phyloP scores from a whole-genome alignment of 2,888 invertebrate genomes.

The Tholera decimalis region DNA sequence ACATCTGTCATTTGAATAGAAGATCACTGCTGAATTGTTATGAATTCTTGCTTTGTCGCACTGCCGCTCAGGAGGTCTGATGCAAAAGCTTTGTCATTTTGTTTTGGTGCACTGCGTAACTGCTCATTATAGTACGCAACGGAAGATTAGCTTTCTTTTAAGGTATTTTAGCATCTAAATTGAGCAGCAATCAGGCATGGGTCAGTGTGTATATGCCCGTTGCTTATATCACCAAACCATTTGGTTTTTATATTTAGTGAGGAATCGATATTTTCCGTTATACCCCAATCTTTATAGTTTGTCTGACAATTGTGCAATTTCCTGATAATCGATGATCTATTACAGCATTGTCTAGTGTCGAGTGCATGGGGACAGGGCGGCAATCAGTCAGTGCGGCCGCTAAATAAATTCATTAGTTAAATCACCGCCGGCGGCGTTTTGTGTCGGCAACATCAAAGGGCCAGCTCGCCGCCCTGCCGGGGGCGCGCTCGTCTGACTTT shows the following conservation, averaged over 20 bases:
- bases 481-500: conserved; percentile 88
- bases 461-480: conserved; percentile 82
- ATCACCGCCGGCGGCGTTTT: conserved; percentile 91
- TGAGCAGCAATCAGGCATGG: neutral
- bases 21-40: conserved; percentile 14
- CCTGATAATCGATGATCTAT: conserved; percentile 39
- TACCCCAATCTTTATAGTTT: neutral
- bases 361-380: conserved; percentile 70
- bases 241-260: neutral
- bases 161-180: neutral
- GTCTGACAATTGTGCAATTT: conserved; percentile 15
- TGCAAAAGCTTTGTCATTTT: neutral
- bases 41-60: neutral
- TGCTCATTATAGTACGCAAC: neutral
- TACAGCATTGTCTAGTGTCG: conserved; percentile 60
- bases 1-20: conserved; percentile 68
- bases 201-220: no score
- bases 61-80: neutral
- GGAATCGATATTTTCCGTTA: neutral
- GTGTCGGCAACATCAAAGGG: conserved; percentile 91
- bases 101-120: neutral
- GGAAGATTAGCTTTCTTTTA: neutral
- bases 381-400: conserved; percentile 85
- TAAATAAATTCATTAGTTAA: conserved; percentile 92
- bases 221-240: neutral